Base-by-base conservation (phyloP, 2,113 vertebrate species). In the Malurus cyaneus region DNA sequence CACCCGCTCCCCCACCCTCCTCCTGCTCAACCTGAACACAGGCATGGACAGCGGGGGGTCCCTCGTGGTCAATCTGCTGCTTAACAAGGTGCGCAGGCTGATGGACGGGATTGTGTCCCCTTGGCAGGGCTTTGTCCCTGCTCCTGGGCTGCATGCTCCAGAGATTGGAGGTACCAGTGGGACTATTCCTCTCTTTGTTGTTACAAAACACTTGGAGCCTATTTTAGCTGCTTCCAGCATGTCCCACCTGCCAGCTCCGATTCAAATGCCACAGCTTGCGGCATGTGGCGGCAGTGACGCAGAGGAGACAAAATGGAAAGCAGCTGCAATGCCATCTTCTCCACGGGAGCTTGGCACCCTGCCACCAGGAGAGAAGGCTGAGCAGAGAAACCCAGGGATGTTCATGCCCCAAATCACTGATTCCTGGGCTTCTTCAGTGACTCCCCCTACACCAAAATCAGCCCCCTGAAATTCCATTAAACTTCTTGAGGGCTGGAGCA, bases 11-110 rank as follows among this genome's bases (percentile, higher is more conserved):
- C 98, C 99, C 1, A 98, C 98, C 0, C 86, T 99, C 36, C 95
- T 99, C 67, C 96, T 92, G 6, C 98, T 99, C 80, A 98, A 96
- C 32, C 97, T 99, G 5, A 95, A 98, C 86, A 96, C 98, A 0
- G 97, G 97, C 34, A 96, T 96, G 92, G 98, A 99, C 97, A 99
- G 98, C 0, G 99, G 99, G 1, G 99, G 99, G 3, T 98, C 98
- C 25, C 98, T 99, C 29, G 98, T 98, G 54, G 77, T 99, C 65
- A 97, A 89, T 65, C 97, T 99, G 66, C 93, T 92, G 42, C 96
- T 99, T 18, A 99, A 99, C 96, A 95, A 98, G 97, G 99, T 99
- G 81, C 14, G 39, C 59, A 12, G 36, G 52, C 46, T 23, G 34
- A 8, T 2, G 2, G 26, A 1, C 4, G 10, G 86, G 29, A 1